phyloP scores from a whole-genome alignment of 2,888 invertebrate genomes.

The Troides oblongomaculatus region DNA sequence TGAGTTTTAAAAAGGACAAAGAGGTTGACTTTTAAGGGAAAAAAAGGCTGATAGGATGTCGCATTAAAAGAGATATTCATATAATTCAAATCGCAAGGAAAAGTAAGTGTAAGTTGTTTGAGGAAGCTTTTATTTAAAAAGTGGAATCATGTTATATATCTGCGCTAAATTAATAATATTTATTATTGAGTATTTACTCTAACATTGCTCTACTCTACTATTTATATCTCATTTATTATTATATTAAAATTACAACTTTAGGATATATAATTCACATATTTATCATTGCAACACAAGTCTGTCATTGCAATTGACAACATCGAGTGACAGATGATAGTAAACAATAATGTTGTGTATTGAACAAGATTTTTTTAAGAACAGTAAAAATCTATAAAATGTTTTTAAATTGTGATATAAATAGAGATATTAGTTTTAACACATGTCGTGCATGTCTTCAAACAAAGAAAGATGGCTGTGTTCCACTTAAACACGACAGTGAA shows the following conservation, averaged over 20 bases:
- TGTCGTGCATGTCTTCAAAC: constrained; percentile 51
- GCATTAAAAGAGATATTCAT: no score
- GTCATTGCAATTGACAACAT: neutral
- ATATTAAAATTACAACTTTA: neutral
- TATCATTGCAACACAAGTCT: neutral
- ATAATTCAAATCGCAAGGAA: no score
- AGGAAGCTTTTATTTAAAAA: no score
- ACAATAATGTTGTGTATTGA: neutral
- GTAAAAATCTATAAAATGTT: constrained; percentile 13
- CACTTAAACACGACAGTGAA: constrained; percentile 37
- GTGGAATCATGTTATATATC: no score
- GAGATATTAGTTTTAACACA: constrained; percentile 29
- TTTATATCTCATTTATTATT: no score
- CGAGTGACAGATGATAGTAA: neutral
- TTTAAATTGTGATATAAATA: constrained; percentile 8
- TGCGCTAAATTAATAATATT: no score
- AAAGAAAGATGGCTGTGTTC: constrained; percentile 34
- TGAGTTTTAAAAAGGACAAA: no score
- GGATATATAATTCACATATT: neutral
- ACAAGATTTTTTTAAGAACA: neutral
- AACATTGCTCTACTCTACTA: no score
- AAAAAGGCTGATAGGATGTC: no score
- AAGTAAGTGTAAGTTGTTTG: no score
- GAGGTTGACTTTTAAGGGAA: no score
- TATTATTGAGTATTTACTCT: no score